phyloP scores from a whole-genome alignment of 2,113 vertebrate species.

The Aviceda subcristata region DNA sequence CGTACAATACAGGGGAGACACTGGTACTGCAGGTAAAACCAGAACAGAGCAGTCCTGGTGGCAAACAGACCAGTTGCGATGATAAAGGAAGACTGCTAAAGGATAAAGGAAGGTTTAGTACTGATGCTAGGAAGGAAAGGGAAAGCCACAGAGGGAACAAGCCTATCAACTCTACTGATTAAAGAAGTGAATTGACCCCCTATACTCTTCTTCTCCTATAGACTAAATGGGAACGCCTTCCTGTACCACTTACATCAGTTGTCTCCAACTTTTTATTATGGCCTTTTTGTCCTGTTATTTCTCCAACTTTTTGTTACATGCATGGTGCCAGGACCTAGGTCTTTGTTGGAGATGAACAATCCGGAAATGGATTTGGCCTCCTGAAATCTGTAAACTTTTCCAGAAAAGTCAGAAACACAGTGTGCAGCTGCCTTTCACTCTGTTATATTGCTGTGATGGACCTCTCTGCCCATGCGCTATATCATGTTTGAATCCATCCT shows the following conservation, averaged over 20 bases:
- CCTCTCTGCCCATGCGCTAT: not conserved
- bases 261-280: not conserved
- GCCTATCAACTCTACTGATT: not conserved
- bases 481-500: not conserved
- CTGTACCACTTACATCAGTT: not conserved
- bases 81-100: not conserved
- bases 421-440: not conserved
- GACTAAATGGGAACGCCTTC: not conserved
- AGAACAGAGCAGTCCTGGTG: not conserved
- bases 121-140: not conserved
- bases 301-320: not conserved
- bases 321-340: not conserved
- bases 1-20: rapidly evolving
- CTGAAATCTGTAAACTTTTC: not conserved
- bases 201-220: not conserved
- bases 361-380: not conserved
- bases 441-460: not conserved
- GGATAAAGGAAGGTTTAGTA: not conserved
- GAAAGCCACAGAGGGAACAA: not conserved
- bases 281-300: not conserved
- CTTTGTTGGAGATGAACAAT: not conserved
- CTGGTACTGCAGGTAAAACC: not conserved
- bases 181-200: not conserved
- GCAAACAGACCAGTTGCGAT: not conserved
- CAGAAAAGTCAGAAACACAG: not conserved